Conservation (phyloP, 1,140 invertebrate genomes). For the Cardiocondyla obscurior region DNA sequence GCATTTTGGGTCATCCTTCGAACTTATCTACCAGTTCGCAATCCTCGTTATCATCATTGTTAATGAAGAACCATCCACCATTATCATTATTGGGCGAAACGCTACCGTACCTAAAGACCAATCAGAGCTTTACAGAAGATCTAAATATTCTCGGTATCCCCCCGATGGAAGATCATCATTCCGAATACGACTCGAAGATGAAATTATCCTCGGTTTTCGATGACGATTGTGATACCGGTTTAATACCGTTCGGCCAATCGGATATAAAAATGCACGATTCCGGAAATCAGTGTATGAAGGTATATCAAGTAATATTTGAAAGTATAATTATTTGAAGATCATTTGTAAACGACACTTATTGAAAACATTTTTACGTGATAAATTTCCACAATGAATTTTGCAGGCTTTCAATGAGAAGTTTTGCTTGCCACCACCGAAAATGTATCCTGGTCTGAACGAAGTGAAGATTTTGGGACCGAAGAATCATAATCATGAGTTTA, state of each 20-base stretch:
- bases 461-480: slow-evolving; percentile 75
- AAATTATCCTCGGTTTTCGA: slow-evolving; percentile 72
- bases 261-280: slow-evolving; percentile 67
- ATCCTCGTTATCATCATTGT: slow-evolving; percentile 59
- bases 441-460: slow-evolving; percentile 61
- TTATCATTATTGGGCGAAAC: slow-evolving; percentile 67
- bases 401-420: slow-evolving; percentile 32
- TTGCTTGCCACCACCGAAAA: slow-evolving; percentile 24
- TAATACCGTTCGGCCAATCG: slow-evolving; percentile 63
- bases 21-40: slow-evolving; percentile 66
- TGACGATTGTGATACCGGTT: slow-evolving; percentile 67
- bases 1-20: slow-evolving; percentile 63
- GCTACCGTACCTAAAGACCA: slow-evolving; percentile 70
- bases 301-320: slow-evolving; percentile 58
- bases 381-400: not conserved
- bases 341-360: not conserved
- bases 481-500: slow-evolving; percentile 60
- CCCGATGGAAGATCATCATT: slow-evolving; percentile 61
- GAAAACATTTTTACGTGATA: not conserved
- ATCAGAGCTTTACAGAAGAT: slow-evolving; percentile 69
- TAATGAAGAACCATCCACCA: slow-evolving; percentile 67
- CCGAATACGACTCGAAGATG: slow-evolving; percentile 70
- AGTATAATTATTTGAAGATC: slow-evolving; percentile 18
- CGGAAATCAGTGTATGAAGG: slow-evolving; percentile 48
- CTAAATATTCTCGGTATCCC: slow-evolving; percentile 66